Evolutionary conservation across 1,140 invertebrate genomes (phyloP).

Genomic region (Harpegnathos saltator): DNA sequence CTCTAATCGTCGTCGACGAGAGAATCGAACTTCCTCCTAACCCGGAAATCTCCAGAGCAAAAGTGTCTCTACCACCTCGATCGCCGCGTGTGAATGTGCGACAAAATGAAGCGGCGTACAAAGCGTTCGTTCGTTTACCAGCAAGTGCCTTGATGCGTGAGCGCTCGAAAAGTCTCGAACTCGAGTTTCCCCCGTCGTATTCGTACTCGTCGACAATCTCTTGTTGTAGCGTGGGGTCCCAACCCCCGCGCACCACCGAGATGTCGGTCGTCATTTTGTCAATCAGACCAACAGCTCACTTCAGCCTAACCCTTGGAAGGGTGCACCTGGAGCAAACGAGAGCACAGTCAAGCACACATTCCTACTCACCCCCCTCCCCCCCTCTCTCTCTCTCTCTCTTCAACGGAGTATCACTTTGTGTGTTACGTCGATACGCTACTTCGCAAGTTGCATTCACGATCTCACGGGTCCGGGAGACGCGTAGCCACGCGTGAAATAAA

Average conservation of each 20-base stretch:
- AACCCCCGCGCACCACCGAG: conserved; percentile 93
- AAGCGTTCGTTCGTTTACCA: conserved; percentile 87
- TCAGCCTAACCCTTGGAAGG: conserved; percentile 78
- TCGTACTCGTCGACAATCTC: conserved; percentile 98
- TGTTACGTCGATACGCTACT: too few relatives aligned
- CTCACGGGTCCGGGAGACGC: background rate
- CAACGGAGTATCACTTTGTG: too few relatives aligned
- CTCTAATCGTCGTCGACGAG: background rate
- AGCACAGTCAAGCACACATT: too few relatives aligned
- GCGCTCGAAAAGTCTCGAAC: conserved; percentile 98
- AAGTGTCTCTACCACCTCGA: background rate
- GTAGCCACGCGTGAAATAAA: conserved; percentile 18
- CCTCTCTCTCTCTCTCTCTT: too few relatives aligned
- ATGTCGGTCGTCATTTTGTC: conserved; percentile 98
- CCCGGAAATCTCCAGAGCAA: background rate
- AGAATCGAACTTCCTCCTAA: background rate
- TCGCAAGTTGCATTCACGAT: background rate
- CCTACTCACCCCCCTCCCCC: too few relatives aligned
- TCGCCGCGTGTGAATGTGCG: too few relatives aligned
- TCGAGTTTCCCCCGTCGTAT: conserved; percentile 99
- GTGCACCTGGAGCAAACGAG: conserved; percentile 78
- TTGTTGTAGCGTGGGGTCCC: conserved; percentile 95
- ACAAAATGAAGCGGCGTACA: too few relatives aligned
- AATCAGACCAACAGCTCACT: conserved; percentile 82
- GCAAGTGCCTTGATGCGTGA: conserved; percentile 99